These are phyloP conservation scores for Carapus acus DNA, from an alignment of 2,797 vertebrate species.

Conservation along the genomic window DNA sequence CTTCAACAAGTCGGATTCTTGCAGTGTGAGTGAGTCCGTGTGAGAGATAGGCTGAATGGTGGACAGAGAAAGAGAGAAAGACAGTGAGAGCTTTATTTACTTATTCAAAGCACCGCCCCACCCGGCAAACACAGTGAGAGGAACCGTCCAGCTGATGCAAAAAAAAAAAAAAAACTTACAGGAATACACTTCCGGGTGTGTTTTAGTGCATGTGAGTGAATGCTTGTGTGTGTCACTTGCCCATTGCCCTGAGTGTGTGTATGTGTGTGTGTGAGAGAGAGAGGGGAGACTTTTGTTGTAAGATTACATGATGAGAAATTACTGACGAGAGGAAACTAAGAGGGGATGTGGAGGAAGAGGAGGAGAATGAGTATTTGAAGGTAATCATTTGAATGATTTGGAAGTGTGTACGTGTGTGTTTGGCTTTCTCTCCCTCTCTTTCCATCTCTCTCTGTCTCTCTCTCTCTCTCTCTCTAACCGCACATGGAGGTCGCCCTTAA, in stretches of 20 bases:
- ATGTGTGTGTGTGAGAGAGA: too few species aligned
- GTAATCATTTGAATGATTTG: conserved; percentile 21
- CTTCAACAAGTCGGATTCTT: too few species aligned
- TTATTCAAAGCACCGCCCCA: neutral
- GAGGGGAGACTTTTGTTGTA: too few species aligned
- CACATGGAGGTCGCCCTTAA: too few species aligned
- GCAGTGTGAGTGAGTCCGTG: neutral
- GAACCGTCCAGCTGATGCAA: neutral
- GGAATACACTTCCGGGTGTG: conserved; percentile 41
- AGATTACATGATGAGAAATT: neutral
- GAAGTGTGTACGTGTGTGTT: neutral
- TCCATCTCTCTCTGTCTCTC: neutral
- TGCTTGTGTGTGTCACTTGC: conserved; percentile 16
- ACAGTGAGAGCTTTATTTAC: too few species aligned
- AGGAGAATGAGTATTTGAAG: conserved; percentile 9
- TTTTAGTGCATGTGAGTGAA: too few species aligned
- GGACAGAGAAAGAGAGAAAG: too few species aligned
- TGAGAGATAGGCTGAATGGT: neutral
- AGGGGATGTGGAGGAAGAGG: neutral
- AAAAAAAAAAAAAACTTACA: too few species aligned
- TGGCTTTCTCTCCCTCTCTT: neutral
- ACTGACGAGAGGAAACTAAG: neutral
- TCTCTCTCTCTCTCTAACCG: too few species aligned
- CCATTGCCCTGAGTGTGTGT: neutral
- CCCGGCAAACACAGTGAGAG: neutral